Conservation (phyloP, 2,888 invertebrate genomes). For the Epistrophe eligans region DNA sequence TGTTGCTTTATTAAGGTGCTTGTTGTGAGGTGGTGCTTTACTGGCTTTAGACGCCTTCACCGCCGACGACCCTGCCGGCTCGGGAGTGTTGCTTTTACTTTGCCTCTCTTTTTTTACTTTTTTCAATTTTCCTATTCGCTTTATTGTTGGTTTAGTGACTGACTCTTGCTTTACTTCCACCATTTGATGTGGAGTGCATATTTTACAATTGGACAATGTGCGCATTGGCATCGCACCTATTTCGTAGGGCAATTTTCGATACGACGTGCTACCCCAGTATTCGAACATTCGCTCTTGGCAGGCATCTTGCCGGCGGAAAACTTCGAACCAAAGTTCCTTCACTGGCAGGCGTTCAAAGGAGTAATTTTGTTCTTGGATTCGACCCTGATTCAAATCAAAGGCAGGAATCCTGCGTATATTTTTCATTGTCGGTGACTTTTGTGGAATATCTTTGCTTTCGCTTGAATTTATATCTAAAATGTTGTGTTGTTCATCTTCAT, state of each 20-base stretch:
- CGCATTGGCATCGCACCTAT: conserved; percentile 87
- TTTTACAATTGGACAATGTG: conserved; percentile 85
- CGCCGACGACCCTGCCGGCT: conserved; percentile 63
- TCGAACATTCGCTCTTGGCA: conserved; percentile 87
- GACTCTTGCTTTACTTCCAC: conserved; percentile 82
- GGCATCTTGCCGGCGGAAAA: conserved; percentile 90
- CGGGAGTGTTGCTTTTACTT: conserved; percentile 78
- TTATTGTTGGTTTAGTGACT: conserved; percentile 77
- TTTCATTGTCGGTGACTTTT: conserved; percentile 10
- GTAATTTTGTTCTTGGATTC: conserved; percentile 78
- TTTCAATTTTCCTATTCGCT: conserved; percentile 52
- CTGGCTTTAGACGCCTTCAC: conserved; percentile 53
- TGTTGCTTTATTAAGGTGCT: conserved; percentile 79
- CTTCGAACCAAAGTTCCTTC: conserved; percentile 91
- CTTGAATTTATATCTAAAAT: conserved; percentile 67
- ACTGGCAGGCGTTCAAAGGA: conserved; percentile 89
- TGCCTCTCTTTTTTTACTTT: conserved; percentile 57
- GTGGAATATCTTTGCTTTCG: conserved; percentile 20
- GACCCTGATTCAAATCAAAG: conserved; percentile 79
- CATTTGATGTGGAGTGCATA: conserved; percentile 81
- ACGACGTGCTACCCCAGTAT: conserved; percentile 83
- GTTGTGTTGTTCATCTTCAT: conserved; percentile 59
- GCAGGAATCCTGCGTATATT: conserved; percentile 50
- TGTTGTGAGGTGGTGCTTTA: conserved; percentile 77
- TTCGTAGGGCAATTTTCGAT: conserved; percentile 89